Percentiles rank a stretch among this genome's conserved stretches.
These are phyloP conservation scores for Chiroxiphia lanceolata DNA, from an alignment of 2,797 vertebrate species.

Conservation along the genomic window DNA sequence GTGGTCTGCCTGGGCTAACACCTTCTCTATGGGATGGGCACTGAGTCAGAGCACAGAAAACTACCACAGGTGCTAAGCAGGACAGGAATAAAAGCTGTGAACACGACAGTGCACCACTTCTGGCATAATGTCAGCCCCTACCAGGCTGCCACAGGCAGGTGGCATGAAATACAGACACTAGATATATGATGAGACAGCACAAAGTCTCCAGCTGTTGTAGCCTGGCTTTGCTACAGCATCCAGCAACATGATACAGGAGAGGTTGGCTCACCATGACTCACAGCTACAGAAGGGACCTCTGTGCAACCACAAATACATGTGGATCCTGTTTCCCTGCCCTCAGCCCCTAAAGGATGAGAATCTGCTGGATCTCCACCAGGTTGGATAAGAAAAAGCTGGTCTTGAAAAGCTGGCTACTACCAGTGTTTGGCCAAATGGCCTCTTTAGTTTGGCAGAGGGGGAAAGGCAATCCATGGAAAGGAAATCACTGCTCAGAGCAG, in stretches of 20 bases:
- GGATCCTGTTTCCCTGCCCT: background rate
- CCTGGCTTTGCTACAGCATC: background rate
- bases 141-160: background rate
- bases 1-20: background rate
- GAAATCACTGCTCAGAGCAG: background rate
- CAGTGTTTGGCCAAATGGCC: background rate
- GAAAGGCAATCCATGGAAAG: background rate
- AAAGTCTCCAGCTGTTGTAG: background rate
- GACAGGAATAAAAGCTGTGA: background rate
- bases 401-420: background rate
- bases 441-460: background rate
- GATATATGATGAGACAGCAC: background rate
- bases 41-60: background rate
- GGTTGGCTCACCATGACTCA: fast-evolving
- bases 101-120: background rate
- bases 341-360: background rate
- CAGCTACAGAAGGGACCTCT: background rate
- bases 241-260: fast-evolving
- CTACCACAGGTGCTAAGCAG: background rate
- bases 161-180: background rate
- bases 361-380: background rate
- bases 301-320: background rate
- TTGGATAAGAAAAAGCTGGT: background rate
- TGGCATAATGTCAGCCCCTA: background rate
- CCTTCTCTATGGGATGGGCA: background rate